A percentile compares a stretch with the other conserved stretches of the same genome.
Evolutionary conservation across 23 tunicate species (phyloP).

Genomic region (Diplosoma virens): DNA sequence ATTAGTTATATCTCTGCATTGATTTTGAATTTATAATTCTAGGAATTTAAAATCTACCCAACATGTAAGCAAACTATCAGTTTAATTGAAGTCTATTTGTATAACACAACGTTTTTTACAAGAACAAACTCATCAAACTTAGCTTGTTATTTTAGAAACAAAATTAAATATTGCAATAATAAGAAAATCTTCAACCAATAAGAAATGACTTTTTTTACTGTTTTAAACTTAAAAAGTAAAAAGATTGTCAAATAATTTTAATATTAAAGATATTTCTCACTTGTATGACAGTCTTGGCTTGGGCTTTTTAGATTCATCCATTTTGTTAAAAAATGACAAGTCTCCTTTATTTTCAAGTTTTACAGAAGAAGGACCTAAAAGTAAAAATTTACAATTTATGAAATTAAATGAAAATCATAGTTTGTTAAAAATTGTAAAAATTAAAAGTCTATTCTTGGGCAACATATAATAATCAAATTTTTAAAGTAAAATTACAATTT

Average conservation of each 20-base stretch:
- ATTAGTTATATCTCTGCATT: too few relatives aligned
- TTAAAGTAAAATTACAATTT: neutral
- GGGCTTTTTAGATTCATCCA: constrained; percentile 88
- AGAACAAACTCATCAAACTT: too few relatives aligned
- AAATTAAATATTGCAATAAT: too few relatives aligned
- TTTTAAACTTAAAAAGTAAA: neutral
- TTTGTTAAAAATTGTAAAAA: neutral
- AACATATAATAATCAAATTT: neutral
- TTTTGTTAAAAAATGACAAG: constrained; percentile 89
- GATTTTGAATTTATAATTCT: too few relatives aligned
- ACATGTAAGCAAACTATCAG: too few relatives aligned
- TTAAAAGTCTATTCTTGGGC: neutral
- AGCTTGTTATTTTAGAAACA: too few relatives aligned
- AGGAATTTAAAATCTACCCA: too few relatives aligned
- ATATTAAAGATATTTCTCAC: too few relatives aligned
- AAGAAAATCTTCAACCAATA: too few relatives aligned
- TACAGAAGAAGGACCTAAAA: constrained; percentile 81
- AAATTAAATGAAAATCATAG: neutral
- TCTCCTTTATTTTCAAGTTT: constrained; percentile 95
- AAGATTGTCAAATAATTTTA: neutral
- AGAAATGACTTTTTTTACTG: too few relatives aligned
- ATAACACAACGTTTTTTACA: too few relatives aligned
- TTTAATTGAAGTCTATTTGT: too few relatives aligned
- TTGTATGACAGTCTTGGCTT: constrained; percentile 72
- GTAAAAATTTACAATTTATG: neutral